phyloP scores from a whole-genome alignment of 2,113 vertebrate species.

The Microcebus murinus region DNA sequence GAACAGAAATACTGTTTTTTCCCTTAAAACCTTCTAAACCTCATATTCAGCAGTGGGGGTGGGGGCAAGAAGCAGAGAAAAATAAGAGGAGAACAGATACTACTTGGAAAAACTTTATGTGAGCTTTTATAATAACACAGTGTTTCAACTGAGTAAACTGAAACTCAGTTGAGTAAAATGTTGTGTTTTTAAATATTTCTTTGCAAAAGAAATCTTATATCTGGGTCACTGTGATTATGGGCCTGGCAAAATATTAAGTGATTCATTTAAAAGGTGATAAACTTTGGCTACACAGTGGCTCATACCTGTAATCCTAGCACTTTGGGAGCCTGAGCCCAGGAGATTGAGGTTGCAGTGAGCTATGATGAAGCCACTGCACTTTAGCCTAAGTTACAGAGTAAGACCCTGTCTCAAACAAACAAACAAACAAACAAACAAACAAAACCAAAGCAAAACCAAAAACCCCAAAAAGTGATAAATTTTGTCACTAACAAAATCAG shows the following conservation, averaged over 20 bases:
- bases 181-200: constrained; percentile 47
- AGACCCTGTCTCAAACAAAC: too few species aligned
- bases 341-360: too few species aligned
- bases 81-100: background rate
- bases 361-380: too few species aligned
- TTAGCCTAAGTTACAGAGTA: too few species aligned
- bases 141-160: background rate
- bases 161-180: background rate
- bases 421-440: too few species aligned
- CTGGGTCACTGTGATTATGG: background rate
- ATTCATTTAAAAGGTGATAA: constrained; percentile 16
- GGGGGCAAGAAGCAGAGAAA: background rate
- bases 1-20: background rate
- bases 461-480: background rate
- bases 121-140: background rate
- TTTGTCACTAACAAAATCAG: constrained; percentile 6
- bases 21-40: background rate
- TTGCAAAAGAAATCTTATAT: constrained; percentile 38
- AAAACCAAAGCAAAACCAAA: background rate
- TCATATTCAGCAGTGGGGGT: background rate
- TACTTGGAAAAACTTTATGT: background rate
- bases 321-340: too few species aligned
- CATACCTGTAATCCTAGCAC: too few species aligned
- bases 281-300: background rate
- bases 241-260: background rate